Evolutionary conservation across 2,888 invertebrate species (phyloP).

Genomic region (Macrosiphum euphorbiae): DNA sequence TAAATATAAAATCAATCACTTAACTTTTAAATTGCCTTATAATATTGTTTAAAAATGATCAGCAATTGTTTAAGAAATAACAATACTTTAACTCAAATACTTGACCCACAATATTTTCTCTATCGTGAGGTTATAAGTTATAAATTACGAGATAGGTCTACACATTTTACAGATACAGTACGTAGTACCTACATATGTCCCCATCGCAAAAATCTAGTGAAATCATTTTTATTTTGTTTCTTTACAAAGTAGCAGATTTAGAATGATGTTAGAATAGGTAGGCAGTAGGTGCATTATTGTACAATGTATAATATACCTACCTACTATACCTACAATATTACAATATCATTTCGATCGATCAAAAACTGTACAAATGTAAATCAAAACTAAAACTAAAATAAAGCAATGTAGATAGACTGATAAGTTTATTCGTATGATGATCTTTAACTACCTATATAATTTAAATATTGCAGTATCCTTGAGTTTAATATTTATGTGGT

Average conservation of each 20-base stretch:
- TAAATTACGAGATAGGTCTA: neutral
- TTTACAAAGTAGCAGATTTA: neutral
- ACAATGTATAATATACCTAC: neutral
- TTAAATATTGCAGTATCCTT: conserved; percentile 44
- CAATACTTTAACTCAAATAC: neutral
- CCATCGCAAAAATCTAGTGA: neutral
- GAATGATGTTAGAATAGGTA: neutral
- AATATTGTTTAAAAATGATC: neutral
- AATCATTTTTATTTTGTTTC: neutral
- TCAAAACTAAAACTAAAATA: conserved; percentile 16
- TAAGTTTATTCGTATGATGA: neutral
- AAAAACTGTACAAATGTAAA: neutral
- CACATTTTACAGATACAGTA: neutral
- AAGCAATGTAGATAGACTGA: neutral
- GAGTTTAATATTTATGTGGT: conserved; percentile 24
- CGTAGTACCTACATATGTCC: too few relatives aligned
- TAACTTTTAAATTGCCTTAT: neutral
- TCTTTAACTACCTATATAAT: neutral
- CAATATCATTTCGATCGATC: neutral
- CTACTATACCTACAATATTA: neutral
- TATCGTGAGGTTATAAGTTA: neutral
- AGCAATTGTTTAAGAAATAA: neutral
- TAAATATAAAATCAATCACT: neutral
- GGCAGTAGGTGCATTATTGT: neutral
- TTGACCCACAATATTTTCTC: neutral